These are phyloP conservation scores for Hipparchia semele DNA, from an alignment of 2,888 invertebrate species.

Conservation along the genomic window DNA sequence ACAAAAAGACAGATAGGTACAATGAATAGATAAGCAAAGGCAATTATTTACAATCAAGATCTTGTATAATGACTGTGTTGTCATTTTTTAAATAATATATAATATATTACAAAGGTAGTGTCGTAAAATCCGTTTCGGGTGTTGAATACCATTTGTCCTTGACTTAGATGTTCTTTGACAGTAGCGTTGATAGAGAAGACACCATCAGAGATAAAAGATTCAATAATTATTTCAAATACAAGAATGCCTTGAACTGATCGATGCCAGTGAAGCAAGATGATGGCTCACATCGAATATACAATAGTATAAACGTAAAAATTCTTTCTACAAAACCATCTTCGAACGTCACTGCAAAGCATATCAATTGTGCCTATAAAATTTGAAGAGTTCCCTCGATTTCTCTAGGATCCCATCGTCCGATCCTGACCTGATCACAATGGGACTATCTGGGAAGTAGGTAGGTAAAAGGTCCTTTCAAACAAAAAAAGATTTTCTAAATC, in stretches of 20 bases:
- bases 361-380: no score
- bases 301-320: no score
- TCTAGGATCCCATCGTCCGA: no score
- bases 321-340: no score
- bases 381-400: no score
- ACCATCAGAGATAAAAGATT: constrained; percentile 27
- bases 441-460: no score
- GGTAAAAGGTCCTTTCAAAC: no score
- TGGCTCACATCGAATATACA: constrained; percentile 6
- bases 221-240: constrained; percentile 29
- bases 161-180: constrained; percentile 41
- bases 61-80: constrained; percentile 18
- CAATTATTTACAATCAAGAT: constrained; percentile 20
- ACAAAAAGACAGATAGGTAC: background rate
- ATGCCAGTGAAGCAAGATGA: constrained; percentile 23
- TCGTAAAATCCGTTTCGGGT: constrained; percentile 39
- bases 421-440: no score
- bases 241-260: constrained; percentile 29
- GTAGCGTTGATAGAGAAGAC: constrained; percentile 30
- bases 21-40: background rate
- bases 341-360: no score
- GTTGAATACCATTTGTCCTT: constrained; percentile 39
- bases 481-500: no score
- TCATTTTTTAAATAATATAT: constrained; percentile 30
- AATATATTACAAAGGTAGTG: constrained; percentile 24